phyloP scores from a whole-genome alignment of 2,113 vertebrate genomes.

The Sorex araneus region DNA sequence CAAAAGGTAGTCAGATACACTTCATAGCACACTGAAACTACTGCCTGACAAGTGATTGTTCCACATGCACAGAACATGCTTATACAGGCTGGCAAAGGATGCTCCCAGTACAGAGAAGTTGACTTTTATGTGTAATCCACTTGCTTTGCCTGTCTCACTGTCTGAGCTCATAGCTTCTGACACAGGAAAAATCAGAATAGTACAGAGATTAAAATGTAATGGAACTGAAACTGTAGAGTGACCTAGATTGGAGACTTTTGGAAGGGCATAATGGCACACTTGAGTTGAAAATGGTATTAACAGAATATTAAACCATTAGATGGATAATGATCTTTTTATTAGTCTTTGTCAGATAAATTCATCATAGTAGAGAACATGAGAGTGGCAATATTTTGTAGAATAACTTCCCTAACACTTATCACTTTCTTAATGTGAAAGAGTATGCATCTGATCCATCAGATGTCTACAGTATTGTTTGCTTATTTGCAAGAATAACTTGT shows the following conservation, averaged over 20 bases:
- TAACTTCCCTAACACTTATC: not conserved
- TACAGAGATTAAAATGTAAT: constrained; percentile 34
- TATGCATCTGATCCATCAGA: not conserved
- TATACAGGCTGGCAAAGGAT: not conserved
- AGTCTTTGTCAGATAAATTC: not conserved
- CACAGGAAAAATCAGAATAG: not conserved
- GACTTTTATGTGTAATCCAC: not conserved
- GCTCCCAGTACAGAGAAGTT: fast-evolving
- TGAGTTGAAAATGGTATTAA: constrained; percentile 34
- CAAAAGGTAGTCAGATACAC: constrained; percentile 57
- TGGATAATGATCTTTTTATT: not conserved
- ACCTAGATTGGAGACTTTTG: constrained; percentile 40
- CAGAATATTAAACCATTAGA: constrained; percentile 3
- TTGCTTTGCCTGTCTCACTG: not conserved
- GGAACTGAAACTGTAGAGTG: not conserved
- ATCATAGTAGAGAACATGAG: not conserved
- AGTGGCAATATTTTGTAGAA: not conserved
- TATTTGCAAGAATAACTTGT: constrained; percentile 2
- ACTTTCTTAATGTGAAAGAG: constrained; percentile 33
- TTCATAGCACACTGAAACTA: constrained; percentile 54
- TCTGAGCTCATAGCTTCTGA: not conserved
- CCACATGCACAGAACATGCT: not conserved
- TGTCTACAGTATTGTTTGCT: not conserved
- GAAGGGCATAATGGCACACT: not conserved
- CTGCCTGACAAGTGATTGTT: not conserved